phyloP scores from a whole-genome alignment of 2,113 vertebrate genomes.

The Gallinago jamesoni region DNA sequence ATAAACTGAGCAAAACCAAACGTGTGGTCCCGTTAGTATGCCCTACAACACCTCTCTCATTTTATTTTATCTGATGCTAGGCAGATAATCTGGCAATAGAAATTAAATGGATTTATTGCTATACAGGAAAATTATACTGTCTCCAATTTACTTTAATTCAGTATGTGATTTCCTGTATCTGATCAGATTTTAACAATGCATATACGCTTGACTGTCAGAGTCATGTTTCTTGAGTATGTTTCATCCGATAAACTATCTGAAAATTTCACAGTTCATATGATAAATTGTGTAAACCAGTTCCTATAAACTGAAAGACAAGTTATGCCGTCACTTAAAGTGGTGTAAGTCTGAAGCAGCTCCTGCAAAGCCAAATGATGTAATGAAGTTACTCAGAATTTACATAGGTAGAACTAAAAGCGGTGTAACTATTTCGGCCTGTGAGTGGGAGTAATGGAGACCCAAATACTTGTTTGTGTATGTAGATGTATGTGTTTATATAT shows the following conservation, averaged over 20 bases:
- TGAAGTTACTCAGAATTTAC: slow-evolving; percentile 11
- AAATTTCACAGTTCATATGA: slow-evolving; percentile 40
- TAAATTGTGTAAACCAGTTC: slow-evolving; percentile 30
- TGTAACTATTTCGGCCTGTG: not conserved
- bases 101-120: not conserved
- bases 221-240: not conserved
- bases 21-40: not conserved
- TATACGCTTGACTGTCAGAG: not conserved
- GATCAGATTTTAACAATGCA: not conserved
- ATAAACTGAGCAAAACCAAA: not conserved
- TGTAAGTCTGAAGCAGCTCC: slow-evolving; percentile 3
- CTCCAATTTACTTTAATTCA: not conserved
- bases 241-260: not conserved
- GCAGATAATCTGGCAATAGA: not conserved
- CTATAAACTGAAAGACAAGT: slow-evolving; percentile 11
- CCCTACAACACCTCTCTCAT: not conserved
- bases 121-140: not conserved
- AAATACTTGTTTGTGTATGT: not conserved
- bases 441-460: not conserved
- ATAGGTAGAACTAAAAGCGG: not conserved
- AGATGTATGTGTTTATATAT: not conserved
- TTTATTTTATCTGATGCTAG: slow-evolving; percentile 12
- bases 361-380: not conserved
- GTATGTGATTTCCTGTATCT: not conserved
- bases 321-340: not conserved